Evolutionary conservation across 2,797 vertebrate genomes (phyloP).

Genomic region (Anguilla anguilla): DNA sequence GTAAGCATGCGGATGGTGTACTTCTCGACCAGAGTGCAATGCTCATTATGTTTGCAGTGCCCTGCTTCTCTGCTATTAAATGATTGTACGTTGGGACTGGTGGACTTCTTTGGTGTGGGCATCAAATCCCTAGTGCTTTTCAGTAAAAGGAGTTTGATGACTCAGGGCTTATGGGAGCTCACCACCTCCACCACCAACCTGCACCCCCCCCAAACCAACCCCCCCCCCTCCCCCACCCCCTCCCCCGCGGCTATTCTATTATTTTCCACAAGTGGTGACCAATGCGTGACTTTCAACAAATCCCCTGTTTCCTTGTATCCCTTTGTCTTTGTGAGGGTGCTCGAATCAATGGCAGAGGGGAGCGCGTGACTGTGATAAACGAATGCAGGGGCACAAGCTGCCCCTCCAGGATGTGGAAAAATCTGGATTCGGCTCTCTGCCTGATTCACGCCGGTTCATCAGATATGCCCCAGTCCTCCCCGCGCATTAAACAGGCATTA

Average conservation of each 20-base stretch:
- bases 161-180: background rate
- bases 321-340: background rate
- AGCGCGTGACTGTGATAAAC: constrained; percentile 36
- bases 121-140: background rate
- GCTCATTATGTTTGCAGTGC: background rate
- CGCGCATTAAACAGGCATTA: background rate
- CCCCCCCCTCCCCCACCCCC: background rate
- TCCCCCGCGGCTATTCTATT: background rate
- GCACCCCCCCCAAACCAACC: background rate
- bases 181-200: too few relatives aligned
- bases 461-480: background rate
- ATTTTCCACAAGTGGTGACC: background rate
- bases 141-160: background rate
- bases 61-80: background rate
- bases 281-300: constrained; percentile 5
- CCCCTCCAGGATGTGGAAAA: constrained; percentile 11
- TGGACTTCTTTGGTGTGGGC: background rate
- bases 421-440: background rate
- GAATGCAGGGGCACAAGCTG: background rate
- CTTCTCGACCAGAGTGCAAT: background rate
- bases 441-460: background rate
- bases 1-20: background rate
- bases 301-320: background rate
- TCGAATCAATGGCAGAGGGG: background rate
- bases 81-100: background rate